Evolutionary conservation across 2,888 invertebrate species (phyloP), one percentile per base, ranked within the genome.

Genomic region (Julus scanicus): DNA sequence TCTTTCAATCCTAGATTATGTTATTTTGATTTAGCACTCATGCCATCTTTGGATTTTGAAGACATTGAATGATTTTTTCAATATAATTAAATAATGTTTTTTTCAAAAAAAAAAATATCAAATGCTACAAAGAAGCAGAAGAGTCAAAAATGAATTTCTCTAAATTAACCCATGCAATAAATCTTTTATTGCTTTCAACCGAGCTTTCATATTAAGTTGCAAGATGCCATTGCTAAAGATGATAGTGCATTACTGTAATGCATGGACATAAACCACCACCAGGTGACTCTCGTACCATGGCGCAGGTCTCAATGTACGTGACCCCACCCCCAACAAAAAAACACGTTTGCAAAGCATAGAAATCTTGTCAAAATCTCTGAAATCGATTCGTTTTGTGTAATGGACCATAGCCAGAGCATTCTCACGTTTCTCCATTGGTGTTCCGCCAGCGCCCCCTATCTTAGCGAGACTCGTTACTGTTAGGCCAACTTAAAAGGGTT

Each of bases 371-470:
- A 71, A 71, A 71, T 71, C n/a, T 71, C 13, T 9, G 3, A 71
- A 71, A 71, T 71, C 71, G 29, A 71, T 71, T 71, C 71, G 71
- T 71, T 71, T 71, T 71, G 71, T 29, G n/a, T 71, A 71, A 71
- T 71, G 71, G 71, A 71, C 71, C 71, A 29, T 71, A 29, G 71
- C 71, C 29, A 9, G 29, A 13, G 71, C 29, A 29, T 71, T 71
- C 71, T 71, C 71, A 71, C 71, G 71, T 71, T 71, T 71, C 71
- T 71, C 71, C 11, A 29, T 29, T 29, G 71, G 71, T 71, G 29
- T 71, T 71, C 71, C 71, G 6, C 71, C 29, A 29, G 71, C 29
- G 29, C 29, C 29, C 71, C 29, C 71, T 71, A 11, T 71, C 71
- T 29, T 29, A 29, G 11, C 63, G n/a, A 63, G 20, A 20, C n/a